Conservation (phyloP, 2,113 vertebrate species). For the Caloenas nicobarica region DNA sequence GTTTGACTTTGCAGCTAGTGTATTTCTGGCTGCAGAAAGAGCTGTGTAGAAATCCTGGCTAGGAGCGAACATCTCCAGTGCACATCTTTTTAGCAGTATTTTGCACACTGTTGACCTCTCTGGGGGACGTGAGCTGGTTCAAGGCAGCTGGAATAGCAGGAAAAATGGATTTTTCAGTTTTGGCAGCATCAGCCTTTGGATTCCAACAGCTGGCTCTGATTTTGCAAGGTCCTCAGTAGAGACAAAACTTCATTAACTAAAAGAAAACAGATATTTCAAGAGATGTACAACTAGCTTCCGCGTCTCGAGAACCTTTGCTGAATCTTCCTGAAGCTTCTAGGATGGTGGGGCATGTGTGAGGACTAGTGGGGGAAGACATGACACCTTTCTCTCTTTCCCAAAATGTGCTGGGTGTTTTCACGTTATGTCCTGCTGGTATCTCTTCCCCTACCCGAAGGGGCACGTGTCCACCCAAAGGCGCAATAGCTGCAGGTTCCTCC, state of each 20-base stretch:
- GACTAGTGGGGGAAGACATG: fast-evolving
- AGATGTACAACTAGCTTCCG: background rate
- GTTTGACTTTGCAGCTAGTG: background rate
- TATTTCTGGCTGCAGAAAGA: background rate
- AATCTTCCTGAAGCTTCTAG: background rate
- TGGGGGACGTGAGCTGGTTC: background rate
- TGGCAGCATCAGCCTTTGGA: background rate
- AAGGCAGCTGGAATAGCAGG: background rate
- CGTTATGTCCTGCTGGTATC: background rate
- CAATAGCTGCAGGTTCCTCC: background rate
- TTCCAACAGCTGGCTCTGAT: background rate
- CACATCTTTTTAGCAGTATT: background rate
- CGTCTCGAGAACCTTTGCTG: background rate
- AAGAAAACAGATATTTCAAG: background rate
- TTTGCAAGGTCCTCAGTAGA: background rate
- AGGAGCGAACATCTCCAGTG: background rate
- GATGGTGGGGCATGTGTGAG: background rate
- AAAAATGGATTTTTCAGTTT: background rate
- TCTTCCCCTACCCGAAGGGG: fast-evolving
- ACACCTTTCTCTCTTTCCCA: background rate
- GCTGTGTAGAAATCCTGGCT: background rate
- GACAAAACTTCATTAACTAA: background rate
- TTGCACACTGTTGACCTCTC: background rate
- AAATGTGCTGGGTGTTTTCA: background rate
- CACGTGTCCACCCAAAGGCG: background rate